Base-by-base conservation (phyloP, 1,140 invertebrate genomes). In the Neodiprion virginianus region DNA sequence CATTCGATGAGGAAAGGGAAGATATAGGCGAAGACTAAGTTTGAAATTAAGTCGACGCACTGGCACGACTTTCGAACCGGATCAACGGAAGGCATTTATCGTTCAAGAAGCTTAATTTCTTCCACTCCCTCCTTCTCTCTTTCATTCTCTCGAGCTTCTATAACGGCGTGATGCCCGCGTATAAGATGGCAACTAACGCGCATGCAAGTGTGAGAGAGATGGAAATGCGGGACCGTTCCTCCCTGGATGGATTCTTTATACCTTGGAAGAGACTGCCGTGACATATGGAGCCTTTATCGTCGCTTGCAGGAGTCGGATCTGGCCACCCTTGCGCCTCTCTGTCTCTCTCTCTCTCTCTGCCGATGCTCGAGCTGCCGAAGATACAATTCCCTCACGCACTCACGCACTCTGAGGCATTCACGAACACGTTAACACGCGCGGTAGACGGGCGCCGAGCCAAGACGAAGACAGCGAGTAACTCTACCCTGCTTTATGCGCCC, bases 241-340 rank as follows among this genome's bases (percentile, higher is more conserved):
- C 53, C 53, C n/a, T 17, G 53, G 7, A 61, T 8, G 53, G 53
- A 61, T 61, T 61, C 53, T 61, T 61, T 61, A 61, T 61, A 61
- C 53, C n/a, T 61, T 12, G 3, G 8, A 17, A 61, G 53, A 12
- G 53, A 61, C 53, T 61, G 53, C 53, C 53, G 53, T 61, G 53
- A 61, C 53, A 61, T 61, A 61, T 61, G 53, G 53, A 61, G 53
- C 53, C 53, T 61, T 61, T 61, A 61, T 61, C 53, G 53, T 61
- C 11, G 53, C 53, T 61, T 61, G 53, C 53, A 61, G 53, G 53
- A 61, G 53, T 61, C n/a, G 53, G 53, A 61, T 61, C 53, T 61
- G 53, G 53, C 53, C 53, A 61, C 53, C 53, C 53, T 17, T 61
- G 53, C 53, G 53, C 53, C 53, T 61, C 53, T 61, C 28, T 61